Percentiles rank a stretch among this genome's conserved stretches.
Conservation (phyloP, 1,140 invertebrate species). For the Xylocopa sonorina region DNA sequence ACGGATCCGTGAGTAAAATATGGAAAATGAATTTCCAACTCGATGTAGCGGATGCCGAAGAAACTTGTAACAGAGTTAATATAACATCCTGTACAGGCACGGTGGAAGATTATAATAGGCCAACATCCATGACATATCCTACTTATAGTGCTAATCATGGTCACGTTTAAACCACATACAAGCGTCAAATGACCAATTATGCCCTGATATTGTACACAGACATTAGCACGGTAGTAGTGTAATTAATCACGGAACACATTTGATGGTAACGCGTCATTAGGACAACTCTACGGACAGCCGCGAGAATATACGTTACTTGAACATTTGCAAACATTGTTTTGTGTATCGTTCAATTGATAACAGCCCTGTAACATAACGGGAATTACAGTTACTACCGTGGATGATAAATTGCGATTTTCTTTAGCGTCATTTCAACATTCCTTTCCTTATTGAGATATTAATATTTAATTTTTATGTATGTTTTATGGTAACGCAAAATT, state of each 20-base stretch:
- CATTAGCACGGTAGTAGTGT: slow-evolving; percentile 50
- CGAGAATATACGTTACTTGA: neutral
- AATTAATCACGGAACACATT: slow-evolving; percentile 58
- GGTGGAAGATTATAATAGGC: slow-evolving; percentile 49
- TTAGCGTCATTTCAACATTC: no score
- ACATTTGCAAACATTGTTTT: neutral
- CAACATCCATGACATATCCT: slow-evolving; percentile 49
- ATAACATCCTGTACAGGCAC: slow-evolving; percentile 6
- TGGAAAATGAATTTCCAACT: neutral
- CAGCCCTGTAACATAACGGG: neutral
- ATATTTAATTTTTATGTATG: no score
- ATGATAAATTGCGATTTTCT: no score
- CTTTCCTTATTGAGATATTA: no score
- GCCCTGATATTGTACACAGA: slow-evolving; percentile 37
- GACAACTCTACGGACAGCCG: slow-evolving; percentile 1
- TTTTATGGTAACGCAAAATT: no score
- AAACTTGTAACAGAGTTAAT: slow-evolving; percentile 6
- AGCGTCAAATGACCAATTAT: slow-evolving; percentile 58
- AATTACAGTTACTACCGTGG: neutral
- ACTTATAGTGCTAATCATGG: slow-evolving; percentile 56
- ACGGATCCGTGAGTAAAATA: no score
- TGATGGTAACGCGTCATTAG: slow-evolving; percentile 40
- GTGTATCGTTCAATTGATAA: slow-evolving; percentile 1
- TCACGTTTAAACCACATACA: slow-evolving; percentile 58
- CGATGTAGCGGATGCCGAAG: neutral